Evolutionary conservation across 2,888 invertebrate species (phyloP).

Genomic region (Conistra vaccinii): DNA sequence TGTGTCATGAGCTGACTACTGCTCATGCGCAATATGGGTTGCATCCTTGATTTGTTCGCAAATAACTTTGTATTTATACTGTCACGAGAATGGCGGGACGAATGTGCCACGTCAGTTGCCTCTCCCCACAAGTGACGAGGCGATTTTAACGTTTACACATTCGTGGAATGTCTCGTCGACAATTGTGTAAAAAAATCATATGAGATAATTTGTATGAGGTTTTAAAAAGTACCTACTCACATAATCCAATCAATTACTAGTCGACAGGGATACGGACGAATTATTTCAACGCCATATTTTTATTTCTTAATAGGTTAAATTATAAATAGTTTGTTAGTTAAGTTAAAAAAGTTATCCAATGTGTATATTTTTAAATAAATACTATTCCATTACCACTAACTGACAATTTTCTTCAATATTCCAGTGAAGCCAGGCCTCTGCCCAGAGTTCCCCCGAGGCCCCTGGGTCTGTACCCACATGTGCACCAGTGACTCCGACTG

Average conservation of each 20-base stretch:
- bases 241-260: too few relatives aligned
- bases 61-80: neutral
- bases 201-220: too few relatives aligned
- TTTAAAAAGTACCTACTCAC: too few relatives aligned
- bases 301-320: too few relatives aligned
- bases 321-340: neutral
- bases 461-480: slow-evolving; percentile 90
- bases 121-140: neutral
- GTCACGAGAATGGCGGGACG: neutral
- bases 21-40: neutral
- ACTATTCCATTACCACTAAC: neutral
- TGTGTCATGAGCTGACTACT: too few relatives aligned
- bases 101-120: neutral
- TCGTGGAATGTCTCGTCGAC: too few relatives aligned
- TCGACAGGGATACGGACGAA: too few relatives aligned
- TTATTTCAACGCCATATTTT: too few relatives aligned
- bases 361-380: neutral
- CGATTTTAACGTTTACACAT: neutral
- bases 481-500: slow-evolving; percentile 91
- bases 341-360: neutral
- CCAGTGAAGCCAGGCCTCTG: slow-evolving; percentile 89
- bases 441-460: slow-evolving; percentile 86
- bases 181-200: neutral
- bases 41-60: too few relatives aligned
- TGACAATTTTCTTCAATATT: slow-evolving; percentile 51